Evolutionary conservation across 2,797 vertebrate species (phyloP), one percentile per base, ranked within the genome.

Genomic region (Trachurus trachurus): DNA sequence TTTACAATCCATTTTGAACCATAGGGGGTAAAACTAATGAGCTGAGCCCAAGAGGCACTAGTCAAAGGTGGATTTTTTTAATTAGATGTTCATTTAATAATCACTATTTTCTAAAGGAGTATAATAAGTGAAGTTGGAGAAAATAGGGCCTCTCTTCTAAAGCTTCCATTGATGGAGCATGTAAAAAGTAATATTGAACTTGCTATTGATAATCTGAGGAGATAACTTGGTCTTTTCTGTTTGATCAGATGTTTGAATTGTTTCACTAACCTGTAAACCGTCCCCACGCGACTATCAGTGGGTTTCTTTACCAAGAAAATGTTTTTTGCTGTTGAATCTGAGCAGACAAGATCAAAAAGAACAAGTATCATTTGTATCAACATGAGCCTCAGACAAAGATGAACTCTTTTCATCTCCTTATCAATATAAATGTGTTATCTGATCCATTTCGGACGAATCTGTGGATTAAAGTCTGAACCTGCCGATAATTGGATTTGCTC

Each of bases 401-500:
- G 8, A 21, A n/a, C 11, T 15, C 47, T 67, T 45, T 54, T 4
- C 5, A 19, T 16, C 0, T 3, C 11, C 49, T 21, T 16, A 3
- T 3, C 11, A 1, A 0, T 52, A 22, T 67, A 74, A 82, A 71
- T 11, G 11, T 44, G 19, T 76, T 78, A 76, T 76, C 68, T 0
- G 1, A 44, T 82, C 78, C 5, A 52, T 78, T 66, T 69, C 60
- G 45, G 60, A 85, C 84, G 6, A 79, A 84, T 83, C 65, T 50
- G 22, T 84, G 84, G 83, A 91, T 91, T 89, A 86, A 78, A 81
- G 66, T 70, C 63, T 82, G 74, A 78, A 85, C 74, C 42, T 56
- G 63, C 61, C 66, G 29, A 80, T 90, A 90, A 90, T 86, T 90
- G 88, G 90, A 89, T 93, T 91, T 81, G 44, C 49, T 85, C 74